Conservation (phyloP, 1,140 invertebrate species). For the Alviniconcha marisindica region DNA sequence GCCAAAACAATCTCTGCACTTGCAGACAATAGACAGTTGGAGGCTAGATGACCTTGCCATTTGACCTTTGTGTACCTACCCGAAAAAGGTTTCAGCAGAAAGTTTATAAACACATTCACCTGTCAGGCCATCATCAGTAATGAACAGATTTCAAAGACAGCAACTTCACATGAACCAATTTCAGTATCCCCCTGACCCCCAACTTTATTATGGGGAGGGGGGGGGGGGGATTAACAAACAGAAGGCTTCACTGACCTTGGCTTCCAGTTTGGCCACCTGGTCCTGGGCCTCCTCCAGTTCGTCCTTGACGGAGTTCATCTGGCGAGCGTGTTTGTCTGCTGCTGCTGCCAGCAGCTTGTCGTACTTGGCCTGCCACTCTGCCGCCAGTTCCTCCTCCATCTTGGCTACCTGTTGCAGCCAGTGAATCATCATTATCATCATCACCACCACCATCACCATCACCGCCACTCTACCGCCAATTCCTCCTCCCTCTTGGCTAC, state of each 20-base stretch:
- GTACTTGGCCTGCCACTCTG: conserved; percentile 69
- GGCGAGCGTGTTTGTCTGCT: conserved; percentile 68
- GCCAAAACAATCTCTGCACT: no score
- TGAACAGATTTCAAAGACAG: background rate
- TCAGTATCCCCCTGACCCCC: no score
- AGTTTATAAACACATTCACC: no score
- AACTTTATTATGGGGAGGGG: no score
- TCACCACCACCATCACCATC: background rate
- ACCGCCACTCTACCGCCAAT: no score
- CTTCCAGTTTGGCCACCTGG: conserved; percentile 58
- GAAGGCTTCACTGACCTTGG: conserved; percentile 55
- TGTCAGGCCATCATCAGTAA: background rate
- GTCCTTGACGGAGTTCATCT: conserved; percentile 63
- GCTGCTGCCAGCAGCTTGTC: conserved; percentile 65
- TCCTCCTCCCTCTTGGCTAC: conserved; percentile 58
- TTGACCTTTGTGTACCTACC: no score
- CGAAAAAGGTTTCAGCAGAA: no score
- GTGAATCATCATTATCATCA: background rate
- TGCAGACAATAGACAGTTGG: no score
- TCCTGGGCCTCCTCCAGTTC: conserved; percentile 67
- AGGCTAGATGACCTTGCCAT: no score
- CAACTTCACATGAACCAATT: background rate
- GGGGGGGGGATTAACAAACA: no score
- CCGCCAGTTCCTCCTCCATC: conserved; percentile 71
- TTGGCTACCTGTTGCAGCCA: conserved; percentile 59